Evolutionary conservation across 2,888 invertebrate species (phyloP).

Genomic region (Odontomyia ornata): DNA sequence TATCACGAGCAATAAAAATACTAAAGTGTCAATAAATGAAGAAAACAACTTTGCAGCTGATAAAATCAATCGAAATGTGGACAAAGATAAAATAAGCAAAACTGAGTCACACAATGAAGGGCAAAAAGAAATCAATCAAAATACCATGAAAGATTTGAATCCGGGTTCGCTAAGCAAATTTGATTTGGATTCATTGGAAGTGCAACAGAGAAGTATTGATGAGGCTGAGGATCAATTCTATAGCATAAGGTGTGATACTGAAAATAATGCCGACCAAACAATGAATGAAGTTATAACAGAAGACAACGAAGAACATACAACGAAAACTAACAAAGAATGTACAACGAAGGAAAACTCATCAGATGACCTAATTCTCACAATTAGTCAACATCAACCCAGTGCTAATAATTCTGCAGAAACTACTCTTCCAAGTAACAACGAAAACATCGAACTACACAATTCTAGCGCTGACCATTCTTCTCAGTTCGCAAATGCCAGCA

Average conservation of each 20-base stretch:
- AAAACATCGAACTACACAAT: not conserved
- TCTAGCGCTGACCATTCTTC: not conserved
- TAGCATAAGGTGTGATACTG: not conserved
- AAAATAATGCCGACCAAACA: not conserved
- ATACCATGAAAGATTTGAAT: too few relatives aligned
- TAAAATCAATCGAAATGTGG: not conserved
- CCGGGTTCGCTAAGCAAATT: too few relatives aligned
- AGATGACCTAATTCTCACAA: too few relatives aligned
- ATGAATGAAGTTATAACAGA: not conserved
- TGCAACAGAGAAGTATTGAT: slow-evolving; percentile 33
- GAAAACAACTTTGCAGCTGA: not conserved
- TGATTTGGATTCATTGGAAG: not conserved
- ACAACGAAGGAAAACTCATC: not conserved
- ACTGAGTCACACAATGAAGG: not conserved
- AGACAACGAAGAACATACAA: not conserved
- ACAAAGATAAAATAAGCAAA: not conserved
- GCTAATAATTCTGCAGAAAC: not conserved
- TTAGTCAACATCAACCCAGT: too few relatives aligned
- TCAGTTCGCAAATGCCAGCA: not conserved
- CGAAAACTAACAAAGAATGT: not conserved
- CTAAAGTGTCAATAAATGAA: not conserved
- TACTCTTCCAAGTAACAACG: not conserved
- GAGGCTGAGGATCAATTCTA: not conserved
- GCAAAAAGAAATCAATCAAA: too few relatives aligned
- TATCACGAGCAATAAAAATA: not conserved